These are phyloP conservation scores for Thereva nobilitata DNA, from an alignment of 2,888 invertebrate species.

Conservation along the genomic window DNA sequence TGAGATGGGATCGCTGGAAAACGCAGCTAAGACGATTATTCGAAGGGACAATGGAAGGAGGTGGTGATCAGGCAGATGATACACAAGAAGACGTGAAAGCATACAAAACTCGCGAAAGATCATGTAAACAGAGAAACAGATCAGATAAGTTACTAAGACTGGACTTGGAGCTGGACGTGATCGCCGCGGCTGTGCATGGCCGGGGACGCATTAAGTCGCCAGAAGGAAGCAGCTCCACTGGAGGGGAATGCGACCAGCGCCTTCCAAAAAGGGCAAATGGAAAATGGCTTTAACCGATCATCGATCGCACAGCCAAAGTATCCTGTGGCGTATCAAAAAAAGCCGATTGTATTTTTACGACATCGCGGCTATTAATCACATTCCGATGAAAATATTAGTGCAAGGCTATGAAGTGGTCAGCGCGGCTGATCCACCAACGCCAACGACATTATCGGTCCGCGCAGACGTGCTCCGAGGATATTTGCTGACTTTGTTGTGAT, in stretches of 20 bases:
- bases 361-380: constrained; percentile 47
- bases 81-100: constrained; percentile 37
- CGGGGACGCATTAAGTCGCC: constrained; percentile 15
- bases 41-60: constrained; percentile 44
- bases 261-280: constrained; percentile 10
- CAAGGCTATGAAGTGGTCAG: constrained; percentile 25
- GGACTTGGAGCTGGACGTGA: constrained; percentile 23
- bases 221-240: constrained; percentile 41
- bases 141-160: constrained; percentile 45
- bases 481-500: too few relatives aligned
- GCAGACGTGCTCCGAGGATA: too few relatives aligned
- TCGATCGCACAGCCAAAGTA: constrained; percentile 38
- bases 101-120: constrained; percentile 44
- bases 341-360: constrained; percentile 46
- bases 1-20: constrained; percentile 43
- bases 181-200: neutral
- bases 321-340: constrained; percentile 45
- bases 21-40: constrained; percentile 33
- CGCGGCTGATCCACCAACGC: constrained; percentile 27
- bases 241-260: constrained; percentile 35
- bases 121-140: constrained; percentile 47
- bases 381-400: constrained; percentile 48
- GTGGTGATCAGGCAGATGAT: constrained; percentile 39
- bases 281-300: constrained; percentile 22
- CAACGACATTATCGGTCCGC: constrained; percentile 14